phyloP scores from a whole-genome alignment of 1,140 invertebrate genomes.

The Nephotettix cincticeps region DNA sequence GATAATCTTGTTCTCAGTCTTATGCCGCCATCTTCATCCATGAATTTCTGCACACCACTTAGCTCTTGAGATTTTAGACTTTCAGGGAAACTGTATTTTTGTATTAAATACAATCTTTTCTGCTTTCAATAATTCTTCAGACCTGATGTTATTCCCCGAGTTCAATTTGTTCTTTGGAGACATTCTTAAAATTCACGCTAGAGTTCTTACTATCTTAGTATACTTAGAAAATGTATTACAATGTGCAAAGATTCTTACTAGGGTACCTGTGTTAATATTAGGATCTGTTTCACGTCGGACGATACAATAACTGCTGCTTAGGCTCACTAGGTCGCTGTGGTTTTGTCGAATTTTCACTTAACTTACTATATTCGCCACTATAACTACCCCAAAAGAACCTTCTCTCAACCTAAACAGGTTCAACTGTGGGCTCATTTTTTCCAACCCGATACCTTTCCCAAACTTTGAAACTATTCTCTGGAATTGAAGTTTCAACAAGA shows the following conservation, averaged over 20 bases:
- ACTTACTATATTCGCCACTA: background rate
- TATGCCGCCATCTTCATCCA: background rate
- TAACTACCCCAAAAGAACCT: background rate
- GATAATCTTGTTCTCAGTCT: background rate
- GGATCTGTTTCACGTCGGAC: too few species aligned
- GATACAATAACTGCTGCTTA: too few species aligned
- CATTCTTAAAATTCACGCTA: background rate
- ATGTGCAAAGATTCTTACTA: too few species aligned
- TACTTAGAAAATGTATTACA: background rate
- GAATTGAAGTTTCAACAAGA: background rate
- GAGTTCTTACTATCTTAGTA: background rate
- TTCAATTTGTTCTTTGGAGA: background rate
- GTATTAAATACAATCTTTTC: background rate
- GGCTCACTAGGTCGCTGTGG: background rate
- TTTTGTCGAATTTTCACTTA: background rate
- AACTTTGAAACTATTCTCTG: background rate
- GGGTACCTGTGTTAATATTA: too few species aligned
- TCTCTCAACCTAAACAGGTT: background rate
- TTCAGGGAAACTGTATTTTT: background rate
- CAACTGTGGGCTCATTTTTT: background rate
- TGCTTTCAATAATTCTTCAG: too few species aligned
- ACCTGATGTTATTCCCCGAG: too few species aligned
- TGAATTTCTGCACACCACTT: background rate
- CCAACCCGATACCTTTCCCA: background rate
- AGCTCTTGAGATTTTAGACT: background rate